phyloP scores from a whole-genome alignment of 2,797 vertebrate species.

The Diplodus sargus region DNA sequence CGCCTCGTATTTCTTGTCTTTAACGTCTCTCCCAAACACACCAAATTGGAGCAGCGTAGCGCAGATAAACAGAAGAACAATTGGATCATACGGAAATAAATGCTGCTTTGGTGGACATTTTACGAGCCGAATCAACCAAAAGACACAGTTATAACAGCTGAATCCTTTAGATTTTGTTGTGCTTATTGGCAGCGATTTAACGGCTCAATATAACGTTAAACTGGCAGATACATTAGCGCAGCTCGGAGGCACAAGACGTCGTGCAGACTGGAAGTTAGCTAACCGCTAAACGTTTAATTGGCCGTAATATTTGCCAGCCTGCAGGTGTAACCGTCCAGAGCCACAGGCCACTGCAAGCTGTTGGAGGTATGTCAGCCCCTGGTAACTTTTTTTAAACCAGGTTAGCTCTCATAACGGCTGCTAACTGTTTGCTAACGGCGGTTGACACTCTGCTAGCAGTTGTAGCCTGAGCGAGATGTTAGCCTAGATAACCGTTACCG shows the following conservation, averaged over 20 bases:
- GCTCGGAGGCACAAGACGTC: rapidly evolving
- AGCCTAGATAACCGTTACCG: neutral
- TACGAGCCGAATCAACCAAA: neutral
- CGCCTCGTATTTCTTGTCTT: neutral
- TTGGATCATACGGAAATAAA: rapidly evolving
- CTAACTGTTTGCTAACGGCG: no score
- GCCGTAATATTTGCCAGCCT: neutral
- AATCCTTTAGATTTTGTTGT: rapidly evolving
- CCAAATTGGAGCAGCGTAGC: neutral
- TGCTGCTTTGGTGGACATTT: rapidly evolving
- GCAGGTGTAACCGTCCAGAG: neutral
- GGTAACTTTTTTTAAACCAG: slow-evolving; percentile 4
- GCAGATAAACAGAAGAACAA: neutral
- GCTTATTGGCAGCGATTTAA: neutral
- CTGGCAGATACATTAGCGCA: neutral
- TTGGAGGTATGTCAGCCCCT: neutral
- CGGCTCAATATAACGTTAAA: neutral
- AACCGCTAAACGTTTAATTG: neutral
- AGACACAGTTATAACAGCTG: rapidly evolving
- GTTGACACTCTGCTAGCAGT: neutral
- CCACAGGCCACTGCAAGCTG: neutral
- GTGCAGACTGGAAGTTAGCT: neutral
- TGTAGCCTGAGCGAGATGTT: neutral
- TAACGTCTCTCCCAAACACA: neutral
- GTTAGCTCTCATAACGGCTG: neutral